These are phyloP conservation scores for Idaea straminata DNA, from an alignment of 2,888 invertebrate species.

Conservation along the genomic window DNA sequence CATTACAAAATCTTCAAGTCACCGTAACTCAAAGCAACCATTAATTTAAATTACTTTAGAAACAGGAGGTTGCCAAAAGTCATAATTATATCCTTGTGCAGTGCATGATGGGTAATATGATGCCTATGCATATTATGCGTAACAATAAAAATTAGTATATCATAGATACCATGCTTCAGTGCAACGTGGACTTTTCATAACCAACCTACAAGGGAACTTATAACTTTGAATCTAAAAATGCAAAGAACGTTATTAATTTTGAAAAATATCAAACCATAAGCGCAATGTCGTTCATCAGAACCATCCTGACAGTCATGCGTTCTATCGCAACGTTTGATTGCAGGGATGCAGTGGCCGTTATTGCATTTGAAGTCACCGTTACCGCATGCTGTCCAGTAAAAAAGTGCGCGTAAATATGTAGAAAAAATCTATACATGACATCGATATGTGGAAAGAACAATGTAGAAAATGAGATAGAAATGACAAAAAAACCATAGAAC, in stretches of 20 bases:
- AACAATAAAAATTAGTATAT: background rate
- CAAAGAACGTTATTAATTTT: slow-evolving; percentile 30
- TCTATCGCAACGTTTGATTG: slow-evolving; percentile 77
- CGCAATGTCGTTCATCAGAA: slow-evolving; percentile 80
- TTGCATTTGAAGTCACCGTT: slow-evolving; percentile 82
- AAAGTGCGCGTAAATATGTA: slow-evolving; percentile 31
- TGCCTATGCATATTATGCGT: background rate
- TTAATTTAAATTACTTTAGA: background rate
- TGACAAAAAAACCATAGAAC: slow-evolving; percentile 17
- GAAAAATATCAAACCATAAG: slow-evolving; percentile 68
- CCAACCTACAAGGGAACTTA: slow-evolving; percentile 12
- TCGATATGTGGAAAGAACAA: background rate
- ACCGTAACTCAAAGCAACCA: background rate
- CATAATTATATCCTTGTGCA: background rate
- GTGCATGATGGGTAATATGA: background rate
- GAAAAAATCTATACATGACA: background rate
- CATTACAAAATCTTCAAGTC: background rate
- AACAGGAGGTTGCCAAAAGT: background rate
- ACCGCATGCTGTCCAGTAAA: slow-evolving; percentile 80
- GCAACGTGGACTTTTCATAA: background rate
- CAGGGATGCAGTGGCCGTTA: slow-evolving; percentile 82
- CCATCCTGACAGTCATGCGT: slow-evolving; percentile 79
- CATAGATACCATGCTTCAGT: background rate
- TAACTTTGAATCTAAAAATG: slow-evolving; percentile 3
- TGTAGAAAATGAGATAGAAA: slow-evolving; percentile 1